phyloP scores from a whole-genome alignment of 2,888 invertebrate genomes.

The Ellobium chinense region DNA sequence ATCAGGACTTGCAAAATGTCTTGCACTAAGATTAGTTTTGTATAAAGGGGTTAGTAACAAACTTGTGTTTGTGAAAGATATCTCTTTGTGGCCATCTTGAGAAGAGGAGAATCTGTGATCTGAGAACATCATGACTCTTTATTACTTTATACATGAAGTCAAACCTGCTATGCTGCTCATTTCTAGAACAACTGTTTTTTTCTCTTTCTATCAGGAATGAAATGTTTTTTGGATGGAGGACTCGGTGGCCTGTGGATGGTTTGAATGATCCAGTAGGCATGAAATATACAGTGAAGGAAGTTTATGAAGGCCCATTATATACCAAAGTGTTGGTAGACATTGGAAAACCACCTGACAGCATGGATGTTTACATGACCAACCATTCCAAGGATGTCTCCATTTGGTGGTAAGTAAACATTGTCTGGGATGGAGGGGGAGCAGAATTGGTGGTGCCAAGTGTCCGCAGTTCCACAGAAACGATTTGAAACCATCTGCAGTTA shows the following conservation, averaged over 20 bases:
- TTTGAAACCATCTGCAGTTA: no score
- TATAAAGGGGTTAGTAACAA: no score
- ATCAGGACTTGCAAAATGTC: no score
- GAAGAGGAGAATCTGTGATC: no score
- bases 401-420: conserved; percentile 65
- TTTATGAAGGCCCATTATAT: conserved; percentile 75
- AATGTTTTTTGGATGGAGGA: conserved; percentile 70
- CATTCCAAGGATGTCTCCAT: conserved; percentile 57
- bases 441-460: no score
- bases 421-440: no score
- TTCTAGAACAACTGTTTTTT: background rate
- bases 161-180: no score
- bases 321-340: conserved; percentile 80
- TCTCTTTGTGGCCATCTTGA: no score
- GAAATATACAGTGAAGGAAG: conserved; percentile 77
- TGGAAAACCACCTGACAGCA: conserved; percentile 75
- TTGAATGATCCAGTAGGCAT: conserved; percentile 73
- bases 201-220: conserved; percentile 58
- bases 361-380: conserved; percentile 52
- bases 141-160: background rate
- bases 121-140: no score
- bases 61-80: no score
- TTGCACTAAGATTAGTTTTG: no score
- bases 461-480: background rate
- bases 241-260: conserved; percentile 78